Evolutionary conservation across 2,888 invertebrate species (phyloP).

Genomic region (Oscheius sp.): DNA sequence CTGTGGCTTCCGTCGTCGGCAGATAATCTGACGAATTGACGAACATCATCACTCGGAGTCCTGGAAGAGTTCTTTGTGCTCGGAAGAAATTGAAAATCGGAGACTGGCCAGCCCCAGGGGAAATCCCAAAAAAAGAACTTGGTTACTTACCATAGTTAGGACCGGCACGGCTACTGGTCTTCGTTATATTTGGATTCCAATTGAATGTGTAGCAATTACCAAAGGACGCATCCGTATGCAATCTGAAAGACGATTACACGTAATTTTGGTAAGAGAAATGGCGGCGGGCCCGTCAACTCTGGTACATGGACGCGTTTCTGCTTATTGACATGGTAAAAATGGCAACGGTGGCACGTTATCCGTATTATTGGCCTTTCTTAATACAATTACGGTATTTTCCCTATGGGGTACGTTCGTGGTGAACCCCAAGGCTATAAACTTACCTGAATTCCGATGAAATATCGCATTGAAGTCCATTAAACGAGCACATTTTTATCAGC

Average conservation of each 20-base stretch:
- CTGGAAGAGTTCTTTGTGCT: conserved; percentile 40
- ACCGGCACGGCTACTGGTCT: conserved; percentile 66
- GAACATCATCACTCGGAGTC: conserved; percentile 69
- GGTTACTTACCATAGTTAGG: conserved; percentile 65
- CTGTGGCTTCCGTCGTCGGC: conserved; percentile 70
- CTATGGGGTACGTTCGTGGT: too few relatives aligned
- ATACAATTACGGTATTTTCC: too few relatives aligned
- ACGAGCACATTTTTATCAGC: conserved; percentile 69
- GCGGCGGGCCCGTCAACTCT: too few relatives aligned
- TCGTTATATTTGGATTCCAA: conserved; percentile 47
- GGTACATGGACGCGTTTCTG: too few relatives aligned
- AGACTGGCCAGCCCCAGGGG: too few relatives aligned
- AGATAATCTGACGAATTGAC: conserved; percentile 72
- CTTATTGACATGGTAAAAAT: too few relatives aligned
- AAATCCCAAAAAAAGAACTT: background rate
- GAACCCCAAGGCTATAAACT: background rate
- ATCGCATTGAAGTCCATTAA: conserved; percentile 70
- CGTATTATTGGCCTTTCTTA: too few relatives aligned
- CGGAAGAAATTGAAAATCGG: too few relatives aligned
- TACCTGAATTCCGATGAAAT: conserved; percentile 66
- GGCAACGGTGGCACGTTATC: too few relatives aligned
- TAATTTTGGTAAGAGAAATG: too few relatives aligned
- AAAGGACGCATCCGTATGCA: conserved; percentile 69
- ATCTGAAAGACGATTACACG: conserved; percentile 41
- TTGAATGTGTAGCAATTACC: conserved; percentile 73